phyloP scores from a whole-genome alignment of 2,113 vertebrate genomes.

The Limnothrissa miodon region DNA sequence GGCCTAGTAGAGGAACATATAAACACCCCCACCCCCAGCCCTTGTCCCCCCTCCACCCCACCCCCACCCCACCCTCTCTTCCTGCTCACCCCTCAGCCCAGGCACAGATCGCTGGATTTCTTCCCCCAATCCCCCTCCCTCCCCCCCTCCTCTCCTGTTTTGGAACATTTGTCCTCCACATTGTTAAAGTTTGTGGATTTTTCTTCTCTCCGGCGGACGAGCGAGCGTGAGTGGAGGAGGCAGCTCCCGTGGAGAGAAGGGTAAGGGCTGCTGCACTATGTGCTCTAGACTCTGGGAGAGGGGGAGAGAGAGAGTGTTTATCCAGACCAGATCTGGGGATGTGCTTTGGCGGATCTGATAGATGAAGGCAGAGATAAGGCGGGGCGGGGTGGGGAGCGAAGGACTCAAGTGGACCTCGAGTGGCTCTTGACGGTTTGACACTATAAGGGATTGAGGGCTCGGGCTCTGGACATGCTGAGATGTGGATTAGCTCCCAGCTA shows the following conservation, averaged over 20 bases:
- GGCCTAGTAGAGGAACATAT: not conserved
- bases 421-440: not conserved
- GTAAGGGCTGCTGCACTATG: no score
- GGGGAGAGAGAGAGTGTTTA: not conserved
- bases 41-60: not conserved
- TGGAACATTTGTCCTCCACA: not conserved
- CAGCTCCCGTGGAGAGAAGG: not conserved
- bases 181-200: not conserved
- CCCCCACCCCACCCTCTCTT: not conserved
- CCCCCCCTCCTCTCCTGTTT: not conserved
- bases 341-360: slow-evolving; percentile 10
- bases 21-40: not conserved
- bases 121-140: not conserved
- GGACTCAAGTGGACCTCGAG: not conserved
- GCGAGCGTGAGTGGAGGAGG: not conserved
- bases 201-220: not conserved
- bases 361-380: not conserved
- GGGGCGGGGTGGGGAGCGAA: not conserved
- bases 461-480: not conserved
- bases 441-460: not conserved
- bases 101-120: not conserved
- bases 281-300: not conserved
- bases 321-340: not conserved
- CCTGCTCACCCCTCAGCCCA: not conserved
- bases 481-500: not conserved